Base-by-base conservation (phyloP, 2,113 vertebrate species). In the Sturnus vulgaris region DNA sequence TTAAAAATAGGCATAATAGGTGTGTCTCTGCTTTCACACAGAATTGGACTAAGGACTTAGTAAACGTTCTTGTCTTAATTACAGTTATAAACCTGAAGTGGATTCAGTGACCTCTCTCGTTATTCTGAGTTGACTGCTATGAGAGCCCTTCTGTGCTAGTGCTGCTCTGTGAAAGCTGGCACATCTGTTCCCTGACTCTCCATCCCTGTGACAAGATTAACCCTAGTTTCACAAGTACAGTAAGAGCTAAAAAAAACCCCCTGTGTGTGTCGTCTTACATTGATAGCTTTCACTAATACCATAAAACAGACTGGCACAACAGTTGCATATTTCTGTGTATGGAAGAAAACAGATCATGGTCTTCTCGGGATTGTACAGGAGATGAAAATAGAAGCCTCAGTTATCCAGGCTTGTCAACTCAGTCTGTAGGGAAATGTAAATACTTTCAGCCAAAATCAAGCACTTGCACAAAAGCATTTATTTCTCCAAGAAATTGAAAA, bases 321-420 rank as follows among this genome's bases (percentile, higher is more conserved):
- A 61, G 56, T 59, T 90, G 37, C 37, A 13, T 72, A 50, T 86
- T 91, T 84, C 78, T 79, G n/a, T 72, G 18, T 42, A n/a, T 75
- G 46, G 49, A 84, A 90, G 56, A 90, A 90, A 76, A 25, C 13
- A 66, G 21, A 83, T 76, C 77, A 46, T 44, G 59, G 28, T 64
- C 59, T 57, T 89, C 27, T 56, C 60, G 69, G 57, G 64, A 83
- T 11, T 68, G n/a, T 39, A 40, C 15, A 82, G 35, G 37, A 88
- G 66, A 88, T 3, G 5, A 92, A 97, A 97, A 86, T 16, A 92
- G 65, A 66, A 93, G 24, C 23, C 50, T 82, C 72, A 73, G 78
- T 82, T 59, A 93, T 37, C 15, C 31, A 92, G 37, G 44, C 53
- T 87, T 94, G 49, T 57, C 64, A 95, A 70, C 66, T 72, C 71